Conservation (phyloP, 2,113 vertebrate species). For the Siphamia tubifer region DNA sequence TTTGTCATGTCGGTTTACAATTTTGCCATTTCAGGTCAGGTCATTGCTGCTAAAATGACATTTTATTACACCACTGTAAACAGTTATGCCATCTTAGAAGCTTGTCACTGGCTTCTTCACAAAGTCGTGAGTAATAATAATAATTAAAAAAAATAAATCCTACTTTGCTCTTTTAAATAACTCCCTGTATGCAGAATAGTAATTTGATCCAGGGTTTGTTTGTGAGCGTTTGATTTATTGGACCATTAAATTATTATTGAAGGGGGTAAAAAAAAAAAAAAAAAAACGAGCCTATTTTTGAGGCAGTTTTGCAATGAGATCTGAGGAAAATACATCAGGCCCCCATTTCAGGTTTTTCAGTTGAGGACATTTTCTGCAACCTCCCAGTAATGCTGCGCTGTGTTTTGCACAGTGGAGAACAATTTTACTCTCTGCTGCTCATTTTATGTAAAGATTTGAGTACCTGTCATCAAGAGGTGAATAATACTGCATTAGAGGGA, state of each 20-base stretch:
- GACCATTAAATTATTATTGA: neutral
- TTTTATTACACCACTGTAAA: neutral
- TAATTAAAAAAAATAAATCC: too few species aligned
- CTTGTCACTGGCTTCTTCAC: neutral
- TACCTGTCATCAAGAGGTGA: constrained; percentile 1
- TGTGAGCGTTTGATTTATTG: constrained; percentile 1
- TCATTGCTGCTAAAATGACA: neutral
- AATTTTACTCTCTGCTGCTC: constrained; percentile 2
- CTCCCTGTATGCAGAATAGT: constrained; percentile 11
- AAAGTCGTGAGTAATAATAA: too few species aligned
- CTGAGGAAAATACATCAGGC: neutral
- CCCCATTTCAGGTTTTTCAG: neutral
- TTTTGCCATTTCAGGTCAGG: constrained; percentile 2
- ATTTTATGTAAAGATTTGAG: neutral
- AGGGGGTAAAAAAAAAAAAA: too few species aligned
- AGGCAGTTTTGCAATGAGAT: neutral
- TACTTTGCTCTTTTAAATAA: constrained; percentile 4
- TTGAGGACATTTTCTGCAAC: neutral
- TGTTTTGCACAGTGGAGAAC: constrained; percentile 4
- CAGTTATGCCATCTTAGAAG: neutral
- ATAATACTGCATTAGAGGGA: neutral
- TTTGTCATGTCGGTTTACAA: neutral
- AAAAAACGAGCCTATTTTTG: too few species aligned
- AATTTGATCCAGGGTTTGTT: constrained; percentile 7
- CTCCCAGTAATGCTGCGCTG: neutral